These are phyloP conservation scores for Pseudomyrmex flavicornis DNA, from an alignment of 1,140 invertebrate species.

Conservation along the genomic window DNA sequence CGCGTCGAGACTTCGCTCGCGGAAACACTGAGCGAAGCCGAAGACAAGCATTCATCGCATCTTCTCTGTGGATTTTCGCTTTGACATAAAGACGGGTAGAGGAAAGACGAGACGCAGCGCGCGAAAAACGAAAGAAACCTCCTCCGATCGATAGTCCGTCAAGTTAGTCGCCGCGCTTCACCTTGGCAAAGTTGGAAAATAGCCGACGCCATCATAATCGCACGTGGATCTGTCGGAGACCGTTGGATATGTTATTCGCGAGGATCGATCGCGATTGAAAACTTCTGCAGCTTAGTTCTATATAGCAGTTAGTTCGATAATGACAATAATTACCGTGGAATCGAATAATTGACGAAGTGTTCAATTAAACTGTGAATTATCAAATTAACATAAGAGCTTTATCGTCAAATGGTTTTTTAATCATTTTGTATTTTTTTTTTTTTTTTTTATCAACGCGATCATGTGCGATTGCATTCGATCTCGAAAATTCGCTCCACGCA, in stretches of 20 bases:
- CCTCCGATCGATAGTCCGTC: constrained; percentile 34
- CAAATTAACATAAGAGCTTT: neutral
- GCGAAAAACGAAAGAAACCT: neutral
- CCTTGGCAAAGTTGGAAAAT: constrained; percentile 16
- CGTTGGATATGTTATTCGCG: neutral
- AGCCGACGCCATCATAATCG: neutral
- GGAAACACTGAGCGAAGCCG: constrained; percentile 12
- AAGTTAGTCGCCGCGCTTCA: constrained; percentile 5
- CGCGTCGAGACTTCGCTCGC: constrained; percentile 23
- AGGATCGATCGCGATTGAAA: neutral
- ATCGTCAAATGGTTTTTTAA: neutral
- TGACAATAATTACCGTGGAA: neutral
- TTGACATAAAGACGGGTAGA: constrained; percentile 43
- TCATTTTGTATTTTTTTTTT: neutral
- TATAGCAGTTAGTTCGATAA: neutral
- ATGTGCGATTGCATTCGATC: neutral
- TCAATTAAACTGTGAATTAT: neutral
- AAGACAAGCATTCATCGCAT: constrained; percentile 25
- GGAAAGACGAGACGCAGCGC: neutral
- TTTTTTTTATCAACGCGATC: neutral
- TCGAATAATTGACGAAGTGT: neutral
- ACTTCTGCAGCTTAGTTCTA: no score
- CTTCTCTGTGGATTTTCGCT: constrained; percentile 34
- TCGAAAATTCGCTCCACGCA: neutral
- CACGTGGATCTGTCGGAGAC: no score